These are phyloP conservation scores for Salvelinus sp. DNA, from an alignment of 2,113 vertebrate genomes.

Conservation along the genomic window DNA sequence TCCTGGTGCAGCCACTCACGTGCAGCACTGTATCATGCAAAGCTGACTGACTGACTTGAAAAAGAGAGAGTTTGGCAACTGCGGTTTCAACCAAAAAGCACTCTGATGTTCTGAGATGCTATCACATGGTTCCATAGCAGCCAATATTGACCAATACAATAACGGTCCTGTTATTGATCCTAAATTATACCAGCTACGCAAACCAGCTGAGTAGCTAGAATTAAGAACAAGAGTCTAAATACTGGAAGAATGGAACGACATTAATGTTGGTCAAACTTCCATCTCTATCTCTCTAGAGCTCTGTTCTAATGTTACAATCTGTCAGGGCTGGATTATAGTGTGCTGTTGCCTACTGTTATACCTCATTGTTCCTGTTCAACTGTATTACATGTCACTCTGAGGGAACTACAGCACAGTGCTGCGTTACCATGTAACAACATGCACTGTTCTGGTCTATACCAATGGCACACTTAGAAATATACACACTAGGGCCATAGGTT, in stretches of 20 bases:
- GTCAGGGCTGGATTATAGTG: slow-evolving; percentile 38
- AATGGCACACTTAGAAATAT: slow-evolving; percentile 20
- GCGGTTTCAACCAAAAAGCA: background rate
- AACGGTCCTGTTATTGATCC: background rate
- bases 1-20: background rate
- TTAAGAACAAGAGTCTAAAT: background rate
- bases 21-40: slow-evolving; percentile 22
- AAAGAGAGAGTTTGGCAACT: slow-evolving; percentile 15
- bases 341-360: slow-evolving; percentile 33
- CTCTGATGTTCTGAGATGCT: background rate
- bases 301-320: slow-evolving; percentile 15
- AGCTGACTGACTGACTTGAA: slow-evolving; percentile 5
- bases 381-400: slow-evolving; percentile 19
- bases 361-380: slow-evolving; percentile 20
- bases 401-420: slow-evolving; percentile 44
- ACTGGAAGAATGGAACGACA: too few relatives aligned
- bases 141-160: background rate
- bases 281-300: slow-evolving; percentile 3
- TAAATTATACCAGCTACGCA: background rate
- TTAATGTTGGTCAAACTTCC: background rate
- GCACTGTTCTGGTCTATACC: slow-evolving; percentile 35
- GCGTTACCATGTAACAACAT: slow-evolving; percentile 54
- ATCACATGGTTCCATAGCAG: background rate
- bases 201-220: background rate
- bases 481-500: background rate